Evolutionary conservation across 1,140 invertebrate genomes (phyloP).

Genomic region (Bombus waltoni): DNA sequence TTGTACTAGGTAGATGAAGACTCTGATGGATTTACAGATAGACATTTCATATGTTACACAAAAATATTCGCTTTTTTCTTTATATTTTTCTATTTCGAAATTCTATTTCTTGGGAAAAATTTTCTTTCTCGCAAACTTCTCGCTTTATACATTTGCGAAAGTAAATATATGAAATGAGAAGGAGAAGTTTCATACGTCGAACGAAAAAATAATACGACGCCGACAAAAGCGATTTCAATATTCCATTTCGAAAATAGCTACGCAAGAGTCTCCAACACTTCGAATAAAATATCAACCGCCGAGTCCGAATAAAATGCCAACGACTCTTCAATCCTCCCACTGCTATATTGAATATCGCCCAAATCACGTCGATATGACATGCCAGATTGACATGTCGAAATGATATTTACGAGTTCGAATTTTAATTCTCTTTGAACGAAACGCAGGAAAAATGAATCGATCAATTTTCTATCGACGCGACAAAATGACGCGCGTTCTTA

Average conservation of each 20-base stretch:
- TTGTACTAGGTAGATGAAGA: too few species aligned
- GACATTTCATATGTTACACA: not conserved
- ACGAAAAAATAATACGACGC: not conserved
- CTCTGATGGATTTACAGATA: not conserved
- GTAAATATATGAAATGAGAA: not conserved
- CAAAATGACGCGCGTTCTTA: not conserved
- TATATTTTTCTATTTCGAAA: too few species aligned
- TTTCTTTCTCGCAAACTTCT: not conserved
- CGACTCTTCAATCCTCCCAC: not conserved
- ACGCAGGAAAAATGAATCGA: not conserved
- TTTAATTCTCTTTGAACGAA: not conserved
- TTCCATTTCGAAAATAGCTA: not conserved
- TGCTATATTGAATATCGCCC: not conserved
- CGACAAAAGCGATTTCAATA: slow-evolving; percentile 12
- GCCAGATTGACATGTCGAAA: not conserved
- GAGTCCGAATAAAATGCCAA: slow-evolving; percentile 12
- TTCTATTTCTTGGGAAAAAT: not conserved
- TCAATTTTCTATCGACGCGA: not conserved
- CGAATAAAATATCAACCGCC: not conserved
- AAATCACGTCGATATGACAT: not conserved
- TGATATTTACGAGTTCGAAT: not conserved
- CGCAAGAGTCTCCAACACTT: not conserved
- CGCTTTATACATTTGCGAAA: not conserved
- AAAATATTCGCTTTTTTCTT: too few species aligned
- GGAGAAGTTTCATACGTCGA: not conserved